phyloP scores from a whole-genome alignment of 2,113 vertebrate genomes.

The Megaleporinus macrocephalus region DNA sequence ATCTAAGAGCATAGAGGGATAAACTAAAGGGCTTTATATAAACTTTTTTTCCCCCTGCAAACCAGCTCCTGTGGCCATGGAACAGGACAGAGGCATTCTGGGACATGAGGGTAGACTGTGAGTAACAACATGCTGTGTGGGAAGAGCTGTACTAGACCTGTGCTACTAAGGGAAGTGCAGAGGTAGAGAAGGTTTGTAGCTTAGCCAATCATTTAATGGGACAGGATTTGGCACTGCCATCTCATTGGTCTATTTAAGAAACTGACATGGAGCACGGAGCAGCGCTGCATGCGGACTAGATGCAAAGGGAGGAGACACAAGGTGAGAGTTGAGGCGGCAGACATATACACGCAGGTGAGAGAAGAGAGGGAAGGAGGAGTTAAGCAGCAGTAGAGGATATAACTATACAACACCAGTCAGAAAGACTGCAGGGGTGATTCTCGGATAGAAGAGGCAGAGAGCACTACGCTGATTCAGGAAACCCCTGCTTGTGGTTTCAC shows the following conservation, averaged over 20 bases:
- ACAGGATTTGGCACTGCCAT: not conserved
- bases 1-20: conserved; percentile 16
- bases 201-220: not conserved
- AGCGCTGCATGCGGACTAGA: conserved; percentile 27
- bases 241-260: not conserved
- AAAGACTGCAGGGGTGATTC: conserved; percentile 9
- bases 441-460: not conserved
- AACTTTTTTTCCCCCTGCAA: conserved; percentile 53
- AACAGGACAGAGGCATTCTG: not conserved
- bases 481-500: not conserved
- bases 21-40: conserved; percentile 53
- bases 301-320: conserved; percentile 47
- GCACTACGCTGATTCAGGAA: not conserved
- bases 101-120: conserved; percentile 61
- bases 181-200: conserved; percentile 1
- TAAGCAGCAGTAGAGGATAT: conserved; percentile 49
- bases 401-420: not conserved
- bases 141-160: not conserved
- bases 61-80: conserved; percentile 29
- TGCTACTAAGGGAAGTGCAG: conserved; percentile 4
- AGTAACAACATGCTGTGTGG: conserved; percentile 1
- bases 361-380: conserved; percentile 44
- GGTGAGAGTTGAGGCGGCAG: not conserved
- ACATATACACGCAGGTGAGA: not conserved
- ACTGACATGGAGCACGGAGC: not conserved